phyloP scores from a whole-genome alignment of 1,140 invertebrate species.

The Zophobas atratus region DNA sequence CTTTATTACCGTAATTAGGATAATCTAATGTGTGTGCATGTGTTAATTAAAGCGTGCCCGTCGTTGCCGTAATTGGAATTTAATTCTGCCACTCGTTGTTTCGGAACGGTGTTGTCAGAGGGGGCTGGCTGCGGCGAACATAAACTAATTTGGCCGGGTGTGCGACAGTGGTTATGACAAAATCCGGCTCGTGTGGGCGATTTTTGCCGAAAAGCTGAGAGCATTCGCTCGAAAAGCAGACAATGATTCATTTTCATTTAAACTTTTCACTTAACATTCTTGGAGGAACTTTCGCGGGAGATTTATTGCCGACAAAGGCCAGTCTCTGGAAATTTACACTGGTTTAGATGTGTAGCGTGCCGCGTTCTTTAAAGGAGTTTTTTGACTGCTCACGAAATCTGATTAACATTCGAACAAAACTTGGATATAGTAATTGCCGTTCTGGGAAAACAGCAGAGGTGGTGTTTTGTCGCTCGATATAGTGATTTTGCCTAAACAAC shows the following conservation, averaged over 20 bases:
- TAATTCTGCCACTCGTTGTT: constrained; percentile 47
- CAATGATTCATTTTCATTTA: constrained; percentile 36
- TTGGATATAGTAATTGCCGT: constrained; percentile 10
- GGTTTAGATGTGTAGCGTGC: constrained; percentile 13
- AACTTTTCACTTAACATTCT: constrained; percentile 39
- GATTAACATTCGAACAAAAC: constrained; percentile 37
- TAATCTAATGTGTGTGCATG: constrained; percentile 55
- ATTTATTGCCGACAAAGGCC: constrained; percentile 32
- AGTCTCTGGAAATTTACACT: constrained; percentile 37
- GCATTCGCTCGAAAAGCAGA: neutral
- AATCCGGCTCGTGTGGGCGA: constrained; percentile 6
- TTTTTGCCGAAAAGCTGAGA: neutral
- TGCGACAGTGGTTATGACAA: constrained; percentile 12
- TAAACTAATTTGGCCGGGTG: constrained; percentile 38
- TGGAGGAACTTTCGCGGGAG: constrained; percentile 16
- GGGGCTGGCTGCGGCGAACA: constrained; percentile 30
- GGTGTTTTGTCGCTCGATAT: constrained; percentile 16
- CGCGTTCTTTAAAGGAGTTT: neutral
- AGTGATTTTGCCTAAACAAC: constrained; percentile 37
- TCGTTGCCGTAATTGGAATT: constrained; percentile 53
- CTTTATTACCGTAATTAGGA: constrained; percentile 53
- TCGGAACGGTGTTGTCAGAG: constrained; percentile 28
- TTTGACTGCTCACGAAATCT: constrained; percentile 34
- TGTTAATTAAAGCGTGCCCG: constrained; percentile 51
- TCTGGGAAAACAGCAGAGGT: constrained; percentile 12